Conservation (phyloP, 2,113 vertebrate genomes). For the Xerus inauris region DNA sequence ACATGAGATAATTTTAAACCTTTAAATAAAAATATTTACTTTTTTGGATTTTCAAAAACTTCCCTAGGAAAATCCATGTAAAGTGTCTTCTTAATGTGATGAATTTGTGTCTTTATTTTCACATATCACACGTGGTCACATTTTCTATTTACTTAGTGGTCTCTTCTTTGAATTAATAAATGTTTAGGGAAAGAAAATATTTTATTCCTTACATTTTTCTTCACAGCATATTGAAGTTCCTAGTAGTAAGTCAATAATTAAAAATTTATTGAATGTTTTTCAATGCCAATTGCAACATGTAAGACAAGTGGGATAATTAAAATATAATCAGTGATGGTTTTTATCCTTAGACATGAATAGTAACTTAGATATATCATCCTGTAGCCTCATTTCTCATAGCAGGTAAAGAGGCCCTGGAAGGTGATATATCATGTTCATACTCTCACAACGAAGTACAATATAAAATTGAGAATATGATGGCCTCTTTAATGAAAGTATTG, state of each 20-base stretch:
- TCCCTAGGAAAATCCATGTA: neutral
- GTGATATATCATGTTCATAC: neutral
- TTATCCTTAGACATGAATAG: neutral
- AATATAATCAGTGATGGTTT: neutral
- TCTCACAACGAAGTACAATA: neutral
- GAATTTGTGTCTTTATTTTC: neutral
- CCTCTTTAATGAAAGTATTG: neutral
- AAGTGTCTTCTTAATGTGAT: neutral
- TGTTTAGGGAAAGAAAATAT: neutral
- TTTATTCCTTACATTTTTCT: neutral
- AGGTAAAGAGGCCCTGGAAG: neutral
- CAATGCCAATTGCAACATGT: neutral
- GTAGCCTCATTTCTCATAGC: neutral
- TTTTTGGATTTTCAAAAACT: neutral
- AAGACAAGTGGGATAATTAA: neutral
- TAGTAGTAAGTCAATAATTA: neutral
- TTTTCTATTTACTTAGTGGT: neutral
- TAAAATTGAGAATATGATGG: neutral
- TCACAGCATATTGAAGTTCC: neutral
- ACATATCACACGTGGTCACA: neutral
- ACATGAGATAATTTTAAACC: neutral
- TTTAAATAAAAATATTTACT: neutral
- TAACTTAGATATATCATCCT: neutral
- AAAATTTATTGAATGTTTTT: neutral
- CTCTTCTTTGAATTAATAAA: neutral